Conservation (phyloP, 1,140 invertebrate species). For the Plodia interpunctella region DNA sequence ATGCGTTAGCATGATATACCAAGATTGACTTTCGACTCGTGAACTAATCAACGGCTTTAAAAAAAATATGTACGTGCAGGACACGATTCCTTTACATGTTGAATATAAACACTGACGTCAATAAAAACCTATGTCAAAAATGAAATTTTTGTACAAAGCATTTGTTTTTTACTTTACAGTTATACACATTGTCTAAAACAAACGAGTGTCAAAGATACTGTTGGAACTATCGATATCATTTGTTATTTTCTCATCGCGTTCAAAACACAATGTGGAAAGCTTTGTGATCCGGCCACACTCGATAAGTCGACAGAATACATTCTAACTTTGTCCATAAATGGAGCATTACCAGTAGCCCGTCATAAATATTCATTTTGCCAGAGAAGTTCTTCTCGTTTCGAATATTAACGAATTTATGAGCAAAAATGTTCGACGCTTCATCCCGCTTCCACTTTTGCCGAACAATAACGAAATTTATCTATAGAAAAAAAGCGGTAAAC, state of each 20-base stretch:
- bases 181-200: neutral
- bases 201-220: neutral
- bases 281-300: slow-evolving; percentile 35
- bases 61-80: too few species aligned
- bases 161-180: too few species aligned
- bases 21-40: too few species aligned
- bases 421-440: slow-evolving; percentile 52
- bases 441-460: slow-evolving; percentile 33
- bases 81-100: too few species aligned
- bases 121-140: too few species aligned
- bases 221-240: neutral
- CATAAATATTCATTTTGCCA: slow-evolving; percentile 75
- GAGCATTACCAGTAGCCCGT: slow-evolving; percentile 59
- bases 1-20: too few species aligned
- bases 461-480: slow-evolving; percentile 13
- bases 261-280: slow-evolving; percentile 13
- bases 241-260: slow-evolving; percentile 13
- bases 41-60: too few species aligned
- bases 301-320: slow-evolving; percentile 56
- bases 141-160: too few species aligned
- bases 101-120: too few species aligned
- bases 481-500: slow-evolving; percentile 1
- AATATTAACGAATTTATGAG: slow-evolving; percentile 74
- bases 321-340: slow-evolving; percentile 67
- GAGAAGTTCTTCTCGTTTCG: slow-evolving; percentile 63